Percentiles rank a stretch among this genome's conserved stretches.
These are phyloP conservation scores for Brachionus plicatilis DNA, from an alignment of 1,140 invertebrate genomes.

Conservation along the genomic window DNA sequence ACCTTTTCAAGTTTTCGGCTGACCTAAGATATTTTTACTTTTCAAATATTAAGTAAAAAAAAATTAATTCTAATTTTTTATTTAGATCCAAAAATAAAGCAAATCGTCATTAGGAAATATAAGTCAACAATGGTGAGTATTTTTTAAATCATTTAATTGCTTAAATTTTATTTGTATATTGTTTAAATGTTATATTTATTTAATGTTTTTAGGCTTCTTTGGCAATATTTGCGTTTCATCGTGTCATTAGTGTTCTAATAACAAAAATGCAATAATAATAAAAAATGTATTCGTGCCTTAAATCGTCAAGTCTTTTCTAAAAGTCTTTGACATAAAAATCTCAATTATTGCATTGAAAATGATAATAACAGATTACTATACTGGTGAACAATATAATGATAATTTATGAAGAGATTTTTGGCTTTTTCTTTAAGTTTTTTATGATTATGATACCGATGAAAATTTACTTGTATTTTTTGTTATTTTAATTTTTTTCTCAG, in stretches of 20 bases:
- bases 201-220: conserved; percentile 58
- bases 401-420: background rate
- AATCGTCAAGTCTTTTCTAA: background rate
- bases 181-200: conserved; percentile 42
- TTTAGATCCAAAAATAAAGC: conserved; percentile 89
- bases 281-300: conserved; percentile 18
- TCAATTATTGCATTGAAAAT: background rate
- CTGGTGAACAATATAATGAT: background rate
- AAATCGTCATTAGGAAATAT: conserved; percentile 91
- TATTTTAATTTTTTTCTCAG: background rate
- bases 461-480: background rate
- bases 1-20: no score
- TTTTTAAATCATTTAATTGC: background rate
- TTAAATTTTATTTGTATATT: conserved; percentile 36
- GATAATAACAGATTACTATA: background rate
- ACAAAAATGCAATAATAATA: conserved; percentile 42
- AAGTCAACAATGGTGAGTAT: conserved; percentile 92
- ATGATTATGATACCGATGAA: background rate
- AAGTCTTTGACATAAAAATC: background rate
- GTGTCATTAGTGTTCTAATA: conserved; percentile 61
- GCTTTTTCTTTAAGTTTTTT: background rate
- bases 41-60: background rate
- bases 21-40: no score
- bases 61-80: conserved; percentile 39
- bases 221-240: conserved; percentile 62